Evolutionary conservation across 2,888 invertebrate species (phyloP).

Genomic region (Sclerodermus sp.): DNA sequence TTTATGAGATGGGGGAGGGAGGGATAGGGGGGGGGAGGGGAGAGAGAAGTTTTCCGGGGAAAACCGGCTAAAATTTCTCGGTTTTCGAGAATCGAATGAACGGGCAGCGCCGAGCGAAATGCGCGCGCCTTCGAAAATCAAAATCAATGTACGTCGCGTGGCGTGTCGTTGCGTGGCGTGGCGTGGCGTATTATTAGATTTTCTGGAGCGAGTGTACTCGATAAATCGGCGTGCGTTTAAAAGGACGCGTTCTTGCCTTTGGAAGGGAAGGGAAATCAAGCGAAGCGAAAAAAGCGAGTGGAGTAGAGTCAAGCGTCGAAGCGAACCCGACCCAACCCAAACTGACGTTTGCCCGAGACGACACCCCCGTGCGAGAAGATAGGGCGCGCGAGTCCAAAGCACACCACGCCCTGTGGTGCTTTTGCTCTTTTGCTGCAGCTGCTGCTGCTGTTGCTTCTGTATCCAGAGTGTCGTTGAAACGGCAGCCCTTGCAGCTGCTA

Average conservation of each 20-base stretch:
- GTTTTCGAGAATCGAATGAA: slow-evolving; percentile 32
- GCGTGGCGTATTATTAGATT: neutral
- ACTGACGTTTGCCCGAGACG: neutral
- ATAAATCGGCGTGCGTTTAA: neutral
- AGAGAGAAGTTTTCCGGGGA: neutral
- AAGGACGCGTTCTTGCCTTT: neutral
- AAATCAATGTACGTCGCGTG: slow-evolving; percentile 44
- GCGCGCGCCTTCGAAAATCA: slow-evolving; percentile 52
- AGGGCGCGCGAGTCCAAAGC: neutral
- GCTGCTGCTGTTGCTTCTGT: neutral
- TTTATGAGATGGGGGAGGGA: no score
- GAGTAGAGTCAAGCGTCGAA: no score
- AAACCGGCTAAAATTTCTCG: no score
- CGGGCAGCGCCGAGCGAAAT: slow-evolving; percentile 33
- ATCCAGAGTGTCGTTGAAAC: no score
- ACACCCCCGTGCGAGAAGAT: neutral
- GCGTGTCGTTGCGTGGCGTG: neutral
- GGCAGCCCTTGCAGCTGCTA: no score
- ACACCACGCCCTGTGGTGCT: no score
- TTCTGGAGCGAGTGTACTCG: neutral
- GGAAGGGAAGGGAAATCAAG: no score
- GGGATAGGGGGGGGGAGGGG: neutral
- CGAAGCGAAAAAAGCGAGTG: no score
- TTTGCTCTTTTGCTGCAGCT: neutral
- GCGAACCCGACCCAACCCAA: no score